These are phyloP conservation scores for Peromyscus californicus DNA, from an alignment of 2,113 vertebrate genomes.

Conservation along the genomic window DNA sequence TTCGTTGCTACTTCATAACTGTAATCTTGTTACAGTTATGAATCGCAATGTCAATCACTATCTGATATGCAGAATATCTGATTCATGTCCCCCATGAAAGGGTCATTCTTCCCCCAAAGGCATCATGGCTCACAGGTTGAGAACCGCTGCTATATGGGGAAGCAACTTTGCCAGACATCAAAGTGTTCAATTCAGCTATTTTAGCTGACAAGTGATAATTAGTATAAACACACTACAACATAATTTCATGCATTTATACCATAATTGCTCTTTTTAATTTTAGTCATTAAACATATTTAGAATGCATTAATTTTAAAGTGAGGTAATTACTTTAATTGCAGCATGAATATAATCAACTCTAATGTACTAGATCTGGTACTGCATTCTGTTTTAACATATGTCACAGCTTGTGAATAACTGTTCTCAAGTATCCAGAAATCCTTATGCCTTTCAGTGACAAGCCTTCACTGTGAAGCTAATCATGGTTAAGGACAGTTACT, in stretches of 20 bases:
- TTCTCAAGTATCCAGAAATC: background rate
- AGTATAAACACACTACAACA: conserved; percentile 66
- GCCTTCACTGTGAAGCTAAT: conserved; percentile 22
- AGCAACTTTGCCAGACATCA: background rate
- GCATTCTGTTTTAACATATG: conserved; percentile 27
- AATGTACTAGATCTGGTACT: background rate
- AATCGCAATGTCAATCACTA: background rate
- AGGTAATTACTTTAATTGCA: conserved; percentile 78
- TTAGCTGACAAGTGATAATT: conserved; percentile 56
- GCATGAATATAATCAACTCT: conserved; percentile 70
- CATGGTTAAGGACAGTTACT: background rate
- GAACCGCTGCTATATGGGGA: background rate
- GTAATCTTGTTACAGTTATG: background rate
- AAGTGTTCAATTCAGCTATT: conserved; percentile 26
- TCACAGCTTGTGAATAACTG: background rate
- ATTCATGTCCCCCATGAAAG: too few species aligned
- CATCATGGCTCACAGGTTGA: background rate
- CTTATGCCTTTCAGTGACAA: background rate
- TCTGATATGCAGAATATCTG: background rate
- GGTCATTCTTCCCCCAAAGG: background rate
- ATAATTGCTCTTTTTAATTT: conserved; percentile 76
- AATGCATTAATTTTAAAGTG: conserved; percentile 75
- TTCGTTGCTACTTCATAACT: background rate
- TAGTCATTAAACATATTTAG: conserved; percentile 79
- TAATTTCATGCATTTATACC: conserved; percentile 73